Conservation (phyloP, 2,888 invertebrate genomes). For the Scotopteryx bipunctaria region DNA sequence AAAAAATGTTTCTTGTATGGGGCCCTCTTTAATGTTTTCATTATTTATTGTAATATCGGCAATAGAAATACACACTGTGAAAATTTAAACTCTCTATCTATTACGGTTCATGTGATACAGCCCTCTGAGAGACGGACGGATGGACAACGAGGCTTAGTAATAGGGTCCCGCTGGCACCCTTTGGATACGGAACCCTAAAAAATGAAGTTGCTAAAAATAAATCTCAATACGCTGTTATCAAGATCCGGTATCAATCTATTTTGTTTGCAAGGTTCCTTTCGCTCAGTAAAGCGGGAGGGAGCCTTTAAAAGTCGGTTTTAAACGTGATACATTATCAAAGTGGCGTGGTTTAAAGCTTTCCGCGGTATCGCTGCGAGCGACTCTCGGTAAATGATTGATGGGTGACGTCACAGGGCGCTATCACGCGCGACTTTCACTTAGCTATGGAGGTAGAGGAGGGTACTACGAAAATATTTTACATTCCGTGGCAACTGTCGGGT, state of each 20-base stretch:
- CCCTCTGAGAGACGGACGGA: too few species aligned
- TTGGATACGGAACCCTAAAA: too few species aligned
- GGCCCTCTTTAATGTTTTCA: too few species aligned
- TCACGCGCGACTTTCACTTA: slow-evolving; percentile 70
- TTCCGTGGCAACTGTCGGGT: slow-evolving; percentile 50
- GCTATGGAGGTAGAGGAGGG: slow-evolving; percentile 21
- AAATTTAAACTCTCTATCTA: too few species aligned
- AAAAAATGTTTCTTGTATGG: too few species aligned
- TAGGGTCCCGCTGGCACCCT: too few species aligned
- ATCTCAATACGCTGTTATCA: slow-evolving; percentile 66
- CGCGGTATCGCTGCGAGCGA: slow-evolving; percentile 67
- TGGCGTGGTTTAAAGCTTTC: slow-evolving; percentile 76
- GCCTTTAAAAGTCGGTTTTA: slow-evolving; percentile 73
- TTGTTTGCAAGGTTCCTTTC: slow-evolving; percentile 67
- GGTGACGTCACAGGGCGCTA: slow-evolving; percentile 59
- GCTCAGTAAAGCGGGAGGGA: slow-evolving; percentile 59
- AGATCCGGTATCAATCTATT: slow-evolving; percentile 74
- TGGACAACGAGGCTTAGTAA: too few species aligned
- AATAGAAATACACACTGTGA: too few species aligned
- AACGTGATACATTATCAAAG: slow-evolving; percentile 78
- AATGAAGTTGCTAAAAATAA: slow-evolving; percentile 50
- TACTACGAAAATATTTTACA: slow-evolving; percentile 69
- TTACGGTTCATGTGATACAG: too few species aligned
- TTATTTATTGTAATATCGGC: too few species aligned
- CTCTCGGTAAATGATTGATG: slow-evolving; percentile 79